A percentile compares a stretch with the other conserved stretches of the same genome.
phyloP scores from a whole-genome alignment of 2,797 vertebrate species.

The Nyctalus aviator region DNA sequence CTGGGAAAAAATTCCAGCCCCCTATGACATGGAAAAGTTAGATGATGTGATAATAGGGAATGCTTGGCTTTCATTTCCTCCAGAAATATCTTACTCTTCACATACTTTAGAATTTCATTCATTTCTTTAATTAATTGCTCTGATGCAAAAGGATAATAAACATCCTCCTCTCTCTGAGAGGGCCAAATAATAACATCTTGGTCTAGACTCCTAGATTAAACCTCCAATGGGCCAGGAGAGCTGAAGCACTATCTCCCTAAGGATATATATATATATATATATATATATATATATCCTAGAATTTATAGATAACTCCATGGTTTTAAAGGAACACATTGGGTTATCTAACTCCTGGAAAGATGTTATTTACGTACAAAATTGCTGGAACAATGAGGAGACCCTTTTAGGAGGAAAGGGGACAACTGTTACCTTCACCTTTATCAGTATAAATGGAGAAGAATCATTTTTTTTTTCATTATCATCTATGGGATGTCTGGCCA shows the following conservation, averaged over 20 bases:
- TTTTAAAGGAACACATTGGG: background rate
- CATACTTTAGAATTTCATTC: background rate
- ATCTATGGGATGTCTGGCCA: background rate
- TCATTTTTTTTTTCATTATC: background rate
- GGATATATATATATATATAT: background rate
- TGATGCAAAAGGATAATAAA: background rate
- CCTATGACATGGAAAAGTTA: background rate
- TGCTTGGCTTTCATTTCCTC: background rate
- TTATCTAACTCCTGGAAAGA: background rate
- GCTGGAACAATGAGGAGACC: background rate
- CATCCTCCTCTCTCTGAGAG: background rate
- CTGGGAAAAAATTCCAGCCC: background rate
- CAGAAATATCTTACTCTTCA: conserved; percentile 26
- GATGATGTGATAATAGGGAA: background rate
- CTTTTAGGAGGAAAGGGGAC: background rate
- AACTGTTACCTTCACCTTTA: background rate
- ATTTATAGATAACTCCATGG: background rate
- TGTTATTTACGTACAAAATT: background rate
- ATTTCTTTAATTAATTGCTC: background rate
- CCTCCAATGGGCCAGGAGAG: background rate
- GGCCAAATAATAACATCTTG: background rate
- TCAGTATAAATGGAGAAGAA: background rate
- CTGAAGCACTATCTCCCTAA: background rate
- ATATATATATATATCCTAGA: background rate
- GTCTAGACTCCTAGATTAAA: background rate